Percentiles rank a stretch among this genome's conserved stretches.
Conservation (phyloP, 2,888 invertebrate species). For the Spilarctia lutea region DNA sequence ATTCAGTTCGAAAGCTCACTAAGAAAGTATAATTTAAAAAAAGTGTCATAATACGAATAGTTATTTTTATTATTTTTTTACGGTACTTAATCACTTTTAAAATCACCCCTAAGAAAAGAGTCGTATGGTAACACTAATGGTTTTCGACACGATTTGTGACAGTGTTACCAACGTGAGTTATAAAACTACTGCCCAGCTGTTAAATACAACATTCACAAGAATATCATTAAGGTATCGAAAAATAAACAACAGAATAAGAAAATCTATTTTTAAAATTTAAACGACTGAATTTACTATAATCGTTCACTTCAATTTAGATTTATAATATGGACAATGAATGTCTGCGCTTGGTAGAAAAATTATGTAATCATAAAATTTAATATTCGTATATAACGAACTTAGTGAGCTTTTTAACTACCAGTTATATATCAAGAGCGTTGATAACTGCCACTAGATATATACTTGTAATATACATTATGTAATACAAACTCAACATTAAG, state of each 20-base stretch:
- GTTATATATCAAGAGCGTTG: slow-evolving; percentile 71
- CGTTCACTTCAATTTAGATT: background rate
- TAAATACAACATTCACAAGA: background rate
- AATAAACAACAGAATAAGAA: background rate
- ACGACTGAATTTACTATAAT: background rate
- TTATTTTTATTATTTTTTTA: background rate
- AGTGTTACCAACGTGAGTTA: background rate
- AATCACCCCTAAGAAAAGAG: background rate
- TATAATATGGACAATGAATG: background rate
- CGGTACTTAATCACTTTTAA: background rate
- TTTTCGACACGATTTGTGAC: background rate
- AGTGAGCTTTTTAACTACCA: slow-evolving; percentile 50
- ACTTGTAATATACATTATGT: slow-evolving; percentile 76
- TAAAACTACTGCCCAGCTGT: background rate
- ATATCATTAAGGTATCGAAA: background rate
- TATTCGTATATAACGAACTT: slow-evolving; percentile 35
- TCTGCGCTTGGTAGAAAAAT: background rate
- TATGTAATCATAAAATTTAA: background rate
- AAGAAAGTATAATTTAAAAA: background rate
- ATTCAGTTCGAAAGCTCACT: slow-evolving; percentile 50
- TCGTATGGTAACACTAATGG: background rate
- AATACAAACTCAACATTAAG: slow-evolving; percentile 69
- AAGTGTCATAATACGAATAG: background rate
- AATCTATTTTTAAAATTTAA: background rate
- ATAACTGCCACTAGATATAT: slow-evolving; percentile 84